Percentiles rank a stretch among this genome's conserved stretches.
Evolutionary conservation across 2,888 invertebrate species (phyloP).

Genomic region (Miltochrista miniata): DNA sequence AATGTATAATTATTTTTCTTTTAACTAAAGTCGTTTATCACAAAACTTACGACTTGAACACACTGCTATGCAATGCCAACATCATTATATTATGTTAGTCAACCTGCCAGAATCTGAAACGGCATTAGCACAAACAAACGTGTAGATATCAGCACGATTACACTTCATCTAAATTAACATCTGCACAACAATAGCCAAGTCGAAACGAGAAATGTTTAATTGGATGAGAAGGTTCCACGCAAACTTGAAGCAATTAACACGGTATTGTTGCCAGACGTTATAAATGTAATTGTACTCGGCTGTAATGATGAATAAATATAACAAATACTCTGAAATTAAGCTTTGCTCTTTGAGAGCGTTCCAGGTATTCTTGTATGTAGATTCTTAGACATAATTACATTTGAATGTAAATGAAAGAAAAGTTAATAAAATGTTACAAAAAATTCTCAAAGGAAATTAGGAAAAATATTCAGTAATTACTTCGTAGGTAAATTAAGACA

Average conservation of each 20-base stretch:
- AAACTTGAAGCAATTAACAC: constrained; percentile 16
- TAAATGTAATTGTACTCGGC: constrained; percentile 7
- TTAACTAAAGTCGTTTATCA: too few species aligned
- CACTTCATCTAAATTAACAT: constrained; percentile 28
- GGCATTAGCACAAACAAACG: constrained; percentile 12
- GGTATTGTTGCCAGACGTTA: constrained; percentile 5
- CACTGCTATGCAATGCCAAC: too few species aligned
- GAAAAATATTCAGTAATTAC: too few species aligned
- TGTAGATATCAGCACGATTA: constrained; percentile 15
- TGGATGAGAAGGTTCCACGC: not conserved
- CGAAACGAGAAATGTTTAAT: constrained; percentile 32
- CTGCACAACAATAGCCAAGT: constrained; percentile 25
- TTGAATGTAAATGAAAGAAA: not conserved
- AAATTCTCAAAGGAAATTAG: too few species aligned
- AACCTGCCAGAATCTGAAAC: not conserved
- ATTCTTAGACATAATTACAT: not conserved
- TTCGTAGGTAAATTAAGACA: too few species aligned
- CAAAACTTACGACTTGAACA: too few species aligned
- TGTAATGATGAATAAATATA: not conserved
- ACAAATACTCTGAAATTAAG: constrained; percentile 7
- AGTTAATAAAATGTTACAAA: not conserved
- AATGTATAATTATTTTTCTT: too few species aligned
- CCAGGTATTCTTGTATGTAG: not conserved
- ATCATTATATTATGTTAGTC: too few species aligned
- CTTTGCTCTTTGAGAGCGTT: not conserved